Evolutionary conservation across 2,888 invertebrate species (phyloP).

Genomic region (Apodemia zela): DNA sequence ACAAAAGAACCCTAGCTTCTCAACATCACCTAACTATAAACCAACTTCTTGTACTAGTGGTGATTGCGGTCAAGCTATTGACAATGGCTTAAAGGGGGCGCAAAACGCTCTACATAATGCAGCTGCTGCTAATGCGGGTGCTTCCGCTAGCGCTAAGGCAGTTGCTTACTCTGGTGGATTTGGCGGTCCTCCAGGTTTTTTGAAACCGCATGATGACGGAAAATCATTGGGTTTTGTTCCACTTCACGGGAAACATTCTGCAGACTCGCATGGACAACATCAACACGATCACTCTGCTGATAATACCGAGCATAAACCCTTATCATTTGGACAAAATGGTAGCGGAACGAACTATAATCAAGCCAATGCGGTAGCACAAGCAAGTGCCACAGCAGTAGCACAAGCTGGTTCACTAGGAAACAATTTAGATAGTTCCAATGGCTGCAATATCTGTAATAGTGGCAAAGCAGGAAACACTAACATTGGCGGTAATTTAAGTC

Average conservation of each 20-base stretch:
- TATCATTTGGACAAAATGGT: neutral
- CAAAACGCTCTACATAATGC: slow-evolving; percentile 17
- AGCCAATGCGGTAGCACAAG: slow-evolving; percentile 39
- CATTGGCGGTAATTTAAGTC: neutral
- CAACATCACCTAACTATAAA: slow-evolving; percentile 21
- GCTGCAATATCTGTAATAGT: neutral
- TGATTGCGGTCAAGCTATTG: slow-evolving; percentile 26
- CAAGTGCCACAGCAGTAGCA: slow-evolving; percentile 43
- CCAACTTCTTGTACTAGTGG: slow-evolving; percentile 27
- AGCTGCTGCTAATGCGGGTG: slow-evolving; percentile 34
- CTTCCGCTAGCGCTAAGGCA: slow-evolving; percentile 46
- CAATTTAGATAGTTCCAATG: slow-evolving; percentile 22
- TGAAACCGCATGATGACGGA: slow-evolving; percentile 57
- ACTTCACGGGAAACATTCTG: slow-evolving; percentile 6
- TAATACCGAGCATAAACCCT: slow-evolving; percentile 1
- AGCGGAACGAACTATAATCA: slow-evolving; percentile 22
- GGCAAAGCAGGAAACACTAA: neutral
- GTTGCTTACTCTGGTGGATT: slow-evolving; percentile 63
- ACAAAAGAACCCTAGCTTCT: slow-evolving; percentile 32
- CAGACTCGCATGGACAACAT: neutral
- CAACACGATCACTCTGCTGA: neutral
- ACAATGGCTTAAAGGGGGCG: slow-evolving; percentile 10
- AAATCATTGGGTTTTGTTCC: slow-evolving; percentile 34
- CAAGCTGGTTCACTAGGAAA: slow-evolving; percentile 35
- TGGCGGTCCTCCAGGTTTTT: slow-evolving; percentile 66